Base-by-base conservation (phyloP, 2,113 vertebrate genomes). In the Mystacornis crossleyi region DNA sequence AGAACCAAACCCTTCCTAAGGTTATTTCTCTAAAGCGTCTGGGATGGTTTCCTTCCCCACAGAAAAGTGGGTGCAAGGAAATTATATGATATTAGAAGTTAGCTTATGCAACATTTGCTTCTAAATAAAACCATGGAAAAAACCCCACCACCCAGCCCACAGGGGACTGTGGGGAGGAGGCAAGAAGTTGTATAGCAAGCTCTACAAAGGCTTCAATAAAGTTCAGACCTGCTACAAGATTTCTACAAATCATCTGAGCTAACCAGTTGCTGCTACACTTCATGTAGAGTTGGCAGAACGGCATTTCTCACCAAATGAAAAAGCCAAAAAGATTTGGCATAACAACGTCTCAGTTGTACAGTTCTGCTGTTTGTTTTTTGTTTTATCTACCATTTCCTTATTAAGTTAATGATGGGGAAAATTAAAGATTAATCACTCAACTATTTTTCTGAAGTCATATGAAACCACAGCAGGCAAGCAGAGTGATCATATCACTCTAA, bases 361-460 rank as follows among this genome's bases (percentile, higher is more conserved):
- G 93, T 67, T 93, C 72, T 96, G 78, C 80, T 94, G 87, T 93
- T 90, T 95, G 97, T 96, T 97, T 96, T 97, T 95, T 90, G 95
- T 97, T 97, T 96, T 94, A 64, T 94, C 91, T 97, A 90, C 95
- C 33, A 60, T 94, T 98, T 97, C 97, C 96, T 96, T 97, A 96
- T 95, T 95, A 98, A 98, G 96, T 97, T 97, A 98, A 97, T 92
- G 93, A 98, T 75, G 95, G 97, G 94, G 94, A 97, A 98, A 98
- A 98, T 79, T 95, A 96, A 97, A 97, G 96, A 98, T 94, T 97
- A 97, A 97, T 93, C 94, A 97, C 93, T 93, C 86, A 96, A 95
- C 96, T 96, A 97, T 96, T 98, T 98, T 97, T 93, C 97, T 97
- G 92, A 97, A 98, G 96, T 97, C 97, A 97, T 96, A 97, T 43